Conservation (phyloP, 2,888 invertebrate species). For the Eremobia ochroleuca region DNA sequence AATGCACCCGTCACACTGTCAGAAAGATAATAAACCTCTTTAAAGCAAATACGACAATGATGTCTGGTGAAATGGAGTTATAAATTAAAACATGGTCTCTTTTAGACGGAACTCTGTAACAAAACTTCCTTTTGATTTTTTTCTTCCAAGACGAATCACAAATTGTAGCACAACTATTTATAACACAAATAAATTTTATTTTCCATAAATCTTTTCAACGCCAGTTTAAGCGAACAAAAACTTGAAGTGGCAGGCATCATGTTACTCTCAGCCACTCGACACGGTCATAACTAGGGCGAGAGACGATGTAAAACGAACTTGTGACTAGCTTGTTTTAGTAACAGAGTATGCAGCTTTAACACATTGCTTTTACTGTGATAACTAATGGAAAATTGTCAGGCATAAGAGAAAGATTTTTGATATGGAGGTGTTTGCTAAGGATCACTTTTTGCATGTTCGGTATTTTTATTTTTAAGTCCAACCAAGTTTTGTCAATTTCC, state of each 20-base stretch:
- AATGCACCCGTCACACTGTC: too few species aligned
- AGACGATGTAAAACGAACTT: slow-evolving; percentile 50
- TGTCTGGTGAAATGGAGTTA: too few species aligned
- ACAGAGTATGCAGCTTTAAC: slow-evolving; percentile 7
- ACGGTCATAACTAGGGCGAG: slow-evolving; percentile 53
- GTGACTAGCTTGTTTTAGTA: slow-evolving; percentile 45
- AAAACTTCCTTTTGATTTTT: background rate
- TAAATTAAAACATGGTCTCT: background rate
- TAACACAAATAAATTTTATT: slow-evolving; percentile 14
- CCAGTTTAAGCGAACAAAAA: slow-evolving; percentile 36
- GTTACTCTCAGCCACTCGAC: slow-evolving; percentile 48
- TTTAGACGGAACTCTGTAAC: background rate
- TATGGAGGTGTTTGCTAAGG: background rate
- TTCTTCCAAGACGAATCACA: background rate
- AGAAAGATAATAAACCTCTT: too few species aligned
- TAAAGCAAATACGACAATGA: too few species aligned
- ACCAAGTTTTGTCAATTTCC: too few species aligned
- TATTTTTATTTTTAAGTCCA: background rate
- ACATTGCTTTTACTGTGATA: slow-evolving; percentile 19
- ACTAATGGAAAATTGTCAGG: slow-evolving; percentile 11
- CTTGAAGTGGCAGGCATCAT: slow-evolving; percentile 36
- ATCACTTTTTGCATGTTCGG: background rate
- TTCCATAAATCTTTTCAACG: slow-evolving; percentile 25
- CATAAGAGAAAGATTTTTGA: slow-evolving; percentile 18
- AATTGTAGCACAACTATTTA: background rate